These are phyloP conservation scores for Lepidotrigona ventralis DNA, from an alignment of 1,140 invertebrate genomes.

Conservation along the genomic window DNA sequence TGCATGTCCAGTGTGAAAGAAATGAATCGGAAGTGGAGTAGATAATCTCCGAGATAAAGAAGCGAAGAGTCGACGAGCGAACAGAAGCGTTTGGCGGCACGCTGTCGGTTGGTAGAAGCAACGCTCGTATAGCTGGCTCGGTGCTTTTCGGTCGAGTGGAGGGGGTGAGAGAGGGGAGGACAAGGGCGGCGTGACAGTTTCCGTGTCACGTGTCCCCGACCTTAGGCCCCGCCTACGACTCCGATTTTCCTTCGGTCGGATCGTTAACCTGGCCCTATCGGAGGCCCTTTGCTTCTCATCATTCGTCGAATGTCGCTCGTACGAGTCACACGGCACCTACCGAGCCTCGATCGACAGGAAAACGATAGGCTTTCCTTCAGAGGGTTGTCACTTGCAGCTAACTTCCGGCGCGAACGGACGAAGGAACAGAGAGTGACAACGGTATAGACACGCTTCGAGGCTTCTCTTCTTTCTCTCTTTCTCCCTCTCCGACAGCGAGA, in stretches of 20 bases:
- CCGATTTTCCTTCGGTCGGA: slow-evolving; percentile 70
- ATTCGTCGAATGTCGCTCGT: slow-evolving; percentile 41
- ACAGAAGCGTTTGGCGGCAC: slow-evolving; percentile 43
- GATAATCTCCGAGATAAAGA: neutral
- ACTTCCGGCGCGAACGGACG: neutral
- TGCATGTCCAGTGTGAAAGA: neutral
- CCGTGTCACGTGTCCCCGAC: slow-evolving; percentile 78
- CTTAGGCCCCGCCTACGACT: slow-evolving; percentile 77
- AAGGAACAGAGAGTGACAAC: slow-evolving; percentile 31
- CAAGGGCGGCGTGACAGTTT: slow-evolving; percentile 80
- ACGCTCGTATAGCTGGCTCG: slow-evolving; percentile 47
- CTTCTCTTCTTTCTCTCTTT: slow-evolving; percentile 8
- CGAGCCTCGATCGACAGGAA: too few relatives aligned
- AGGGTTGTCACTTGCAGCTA: slow-evolving; percentile 42
- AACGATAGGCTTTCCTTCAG: neutral
- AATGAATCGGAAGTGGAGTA: neutral
- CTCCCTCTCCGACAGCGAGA: slow-evolving; percentile 24
- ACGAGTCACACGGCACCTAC: neutral
- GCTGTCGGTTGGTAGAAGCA: slow-evolving; percentile 42
- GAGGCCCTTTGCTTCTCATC: slow-evolving; percentile 43
- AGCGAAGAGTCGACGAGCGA: neutral
- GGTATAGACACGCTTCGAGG: slow-evolving; percentile 4
- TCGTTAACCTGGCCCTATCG: slow-evolving; percentile 56
- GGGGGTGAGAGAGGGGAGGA: slow-evolving; percentile 59
- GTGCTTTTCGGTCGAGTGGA: slow-evolving; percentile 63